A percentile compares a stretch with the other conserved stretches of the same genome.
Conservation (phyloP, 2,888 invertebrate genomes). For the Cephus sareptanus region DNA sequence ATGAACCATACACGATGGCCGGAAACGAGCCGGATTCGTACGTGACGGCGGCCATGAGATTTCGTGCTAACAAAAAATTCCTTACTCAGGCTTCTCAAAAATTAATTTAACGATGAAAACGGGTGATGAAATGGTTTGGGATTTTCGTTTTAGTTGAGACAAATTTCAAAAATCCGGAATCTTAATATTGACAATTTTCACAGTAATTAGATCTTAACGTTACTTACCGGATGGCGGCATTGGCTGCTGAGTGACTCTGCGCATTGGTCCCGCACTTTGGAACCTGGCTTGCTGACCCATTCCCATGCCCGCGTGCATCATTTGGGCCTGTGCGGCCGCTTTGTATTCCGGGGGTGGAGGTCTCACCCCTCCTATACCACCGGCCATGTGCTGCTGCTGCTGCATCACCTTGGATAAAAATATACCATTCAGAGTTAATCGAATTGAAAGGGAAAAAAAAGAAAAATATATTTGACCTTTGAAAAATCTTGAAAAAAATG, state of each 20-base stretch:
- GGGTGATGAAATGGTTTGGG: no score
- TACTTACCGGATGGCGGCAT: conserved; percentile 76
- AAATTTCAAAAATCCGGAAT: neutral
- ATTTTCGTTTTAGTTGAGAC: no score
- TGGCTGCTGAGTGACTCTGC: conserved; percentile 77
- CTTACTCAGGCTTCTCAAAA: neutral
- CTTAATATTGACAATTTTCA: conserved; percentile 12
- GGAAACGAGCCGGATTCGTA: no score
- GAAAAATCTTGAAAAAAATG: no score
- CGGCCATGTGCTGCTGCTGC: conserved; percentile 67
- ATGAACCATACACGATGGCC: no score
- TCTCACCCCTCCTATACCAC: conserved; percentile 67
- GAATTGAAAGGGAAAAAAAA: conserved; percentile 10
- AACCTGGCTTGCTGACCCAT: conserved; percentile 66
- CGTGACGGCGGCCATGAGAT: no score
- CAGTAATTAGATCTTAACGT: conserved; percentile 16
- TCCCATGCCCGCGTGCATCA: conserved; percentile 69
- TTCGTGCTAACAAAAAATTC: neutral
- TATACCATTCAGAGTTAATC: conserved; percentile 7
- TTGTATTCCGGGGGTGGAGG: conserved; percentile 91
- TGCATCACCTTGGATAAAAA: conserved; percentile 51
- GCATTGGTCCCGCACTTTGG: conserved; percentile 70
- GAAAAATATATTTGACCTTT: neutral
- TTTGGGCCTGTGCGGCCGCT: conserved; percentile 72
- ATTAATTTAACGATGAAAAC: neutral